These are phyloP conservation scores for Thalassoma bifasciatum DNA, from an alignment of 2,113 vertebrate genomes.

Conservation along the genomic window DNA sequence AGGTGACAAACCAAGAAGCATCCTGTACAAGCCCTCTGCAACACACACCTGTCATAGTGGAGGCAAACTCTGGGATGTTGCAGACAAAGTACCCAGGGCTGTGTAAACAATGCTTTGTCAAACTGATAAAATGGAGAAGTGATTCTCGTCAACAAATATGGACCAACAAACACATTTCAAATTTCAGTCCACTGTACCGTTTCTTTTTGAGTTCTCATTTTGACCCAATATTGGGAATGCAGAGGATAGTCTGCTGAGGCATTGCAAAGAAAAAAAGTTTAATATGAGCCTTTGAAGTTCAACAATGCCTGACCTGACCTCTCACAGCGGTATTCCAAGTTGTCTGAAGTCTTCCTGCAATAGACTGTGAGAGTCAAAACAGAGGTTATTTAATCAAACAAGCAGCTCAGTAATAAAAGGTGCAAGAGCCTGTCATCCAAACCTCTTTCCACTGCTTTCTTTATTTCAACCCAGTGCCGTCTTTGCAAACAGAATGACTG, in stretches of 20 bases:
- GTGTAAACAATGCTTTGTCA: conserved; percentile 13
- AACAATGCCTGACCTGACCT: conserved; percentile 23
- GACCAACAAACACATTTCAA: neutral
- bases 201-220: neutral
- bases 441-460: conserved; percentile 6
- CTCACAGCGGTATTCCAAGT: neutral
- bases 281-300: conserved; percentile 15
- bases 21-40: conserved; percentile 62
- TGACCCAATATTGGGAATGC: neutral
- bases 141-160: neutral
- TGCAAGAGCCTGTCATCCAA: conserved; percentile 24
- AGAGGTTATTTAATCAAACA: conserved; percentile 69
- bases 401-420: conserved; percentile 43
- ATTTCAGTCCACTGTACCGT: neutral
- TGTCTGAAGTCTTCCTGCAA: conserved; percentile 38
- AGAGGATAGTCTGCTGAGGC: neutral
- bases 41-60: conserved; percentile 71
- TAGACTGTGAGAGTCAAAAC: conserved; percentile 44
- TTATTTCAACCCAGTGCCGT: conserved; percentile 16
- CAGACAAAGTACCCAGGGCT: conserved; percentile 6
- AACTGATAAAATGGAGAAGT: conserved; percentile 14
- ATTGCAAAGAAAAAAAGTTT: neutral
- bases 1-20: conserved; percentile 76
- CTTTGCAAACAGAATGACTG: conserved; percentile 59
- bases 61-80: conserved; percentile 43